Evolutionary conservation across 2,888 invertebrate genomes (phyloP), one percentile per base, ranked within the genome.

Genomic region (Xanthia icteritia): DNA sequence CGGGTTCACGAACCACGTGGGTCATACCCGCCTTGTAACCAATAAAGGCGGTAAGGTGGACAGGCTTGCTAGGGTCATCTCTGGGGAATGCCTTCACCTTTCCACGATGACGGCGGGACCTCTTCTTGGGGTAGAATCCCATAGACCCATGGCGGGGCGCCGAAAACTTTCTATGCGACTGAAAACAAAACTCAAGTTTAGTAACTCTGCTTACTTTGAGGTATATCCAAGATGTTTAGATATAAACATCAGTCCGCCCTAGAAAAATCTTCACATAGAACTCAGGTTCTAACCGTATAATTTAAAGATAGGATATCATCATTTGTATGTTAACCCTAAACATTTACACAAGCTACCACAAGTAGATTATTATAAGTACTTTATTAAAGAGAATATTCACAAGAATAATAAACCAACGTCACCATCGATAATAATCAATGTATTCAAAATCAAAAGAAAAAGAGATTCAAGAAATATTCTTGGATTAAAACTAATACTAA

Each of bases 11-110:
- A 17, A 99, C 99, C 96, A 99, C 98, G 95, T 99, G 99, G 92
- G 99, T 99, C 99, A 99, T 99, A 95, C 99, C 99, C 93, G 99
- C 99, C 96, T 99, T 99, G 97, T 99, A 99, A 81, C 99, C 99
- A 91, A 99, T 97, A 94, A 99, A 99, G 68, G 99, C 99, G 1
- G 99, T 99, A 82, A 99, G 97, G 97, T 99, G 99, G 6, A 99
- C 99, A 64, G 99, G 99, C 95, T 99, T 99, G 91, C 97, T 98
- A 51, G 98, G 97, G 94, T 99, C 99, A 98, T 99, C 99, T 94
- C 99, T 99, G 54, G 99, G 99, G 97, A 99, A 99, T 76, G 99
- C 99, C 99, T 99, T 99, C 86, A 99, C 99, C 97, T 99, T 99
- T 91, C 99, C 99, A 97, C 99, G 98, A 97, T 99, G 99, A 93